Conservation (phyloP, 1,140 invertebrate species). For the Formica exsecta region DNA sequence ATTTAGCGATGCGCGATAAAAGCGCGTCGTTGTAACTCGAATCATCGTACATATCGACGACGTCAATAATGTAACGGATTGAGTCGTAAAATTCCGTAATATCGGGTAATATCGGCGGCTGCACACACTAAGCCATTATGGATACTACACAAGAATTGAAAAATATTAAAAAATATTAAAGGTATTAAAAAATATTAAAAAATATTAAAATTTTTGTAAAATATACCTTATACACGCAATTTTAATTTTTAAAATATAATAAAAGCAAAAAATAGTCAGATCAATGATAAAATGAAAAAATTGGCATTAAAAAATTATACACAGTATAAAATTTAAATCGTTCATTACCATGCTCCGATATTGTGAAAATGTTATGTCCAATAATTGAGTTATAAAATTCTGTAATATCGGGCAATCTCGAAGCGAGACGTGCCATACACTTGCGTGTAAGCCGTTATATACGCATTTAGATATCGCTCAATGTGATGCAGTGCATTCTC, state of each 20-base stretch:
- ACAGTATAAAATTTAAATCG: conserved; percentile 7
- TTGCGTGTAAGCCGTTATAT: neutral
- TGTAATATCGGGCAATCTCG: conserved; percentile 21
- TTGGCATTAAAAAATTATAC: neutral
- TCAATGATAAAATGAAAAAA: no score
- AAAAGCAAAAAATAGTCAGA: neutral
- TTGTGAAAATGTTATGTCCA: conserved; percentile 14
- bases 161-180: neutral
- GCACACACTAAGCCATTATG: neutral
- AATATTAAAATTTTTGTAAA: conserved; percentile 15
- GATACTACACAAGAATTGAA: neutral
- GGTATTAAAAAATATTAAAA: neutral
- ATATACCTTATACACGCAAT: no score
- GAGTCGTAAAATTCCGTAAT: conserved; percentile 56
- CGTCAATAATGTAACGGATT: conserved; percentile 25
- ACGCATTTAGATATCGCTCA: conserved; percentile 34
- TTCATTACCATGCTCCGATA: conserved; percentile 8
- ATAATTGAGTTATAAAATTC: conserved; percentile 50
- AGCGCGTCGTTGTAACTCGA: conserved; percentile 43
- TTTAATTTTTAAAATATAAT: neutral
- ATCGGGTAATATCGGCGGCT: neutral
- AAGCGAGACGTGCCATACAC: no score
- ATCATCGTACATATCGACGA: conserved; percentile 36
- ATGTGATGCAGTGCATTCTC: conserved; percentile 31
- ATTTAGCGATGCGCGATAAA: conserved; percentile 38